phyloP scores from a whole-genome alignment of 2,888 invertebrate genomes.

The Rosalia funebris region DNA sequence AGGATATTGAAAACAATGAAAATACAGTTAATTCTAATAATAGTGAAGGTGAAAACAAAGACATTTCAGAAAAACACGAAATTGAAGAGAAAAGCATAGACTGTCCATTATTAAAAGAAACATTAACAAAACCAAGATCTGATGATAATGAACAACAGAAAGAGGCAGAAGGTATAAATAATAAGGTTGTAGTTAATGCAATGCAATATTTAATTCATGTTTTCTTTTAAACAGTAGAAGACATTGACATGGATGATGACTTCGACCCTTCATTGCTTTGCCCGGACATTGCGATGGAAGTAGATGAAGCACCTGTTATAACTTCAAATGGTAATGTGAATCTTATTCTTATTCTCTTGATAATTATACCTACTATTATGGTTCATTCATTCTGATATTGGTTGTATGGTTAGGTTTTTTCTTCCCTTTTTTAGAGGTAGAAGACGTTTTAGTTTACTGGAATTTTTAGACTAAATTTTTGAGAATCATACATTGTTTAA shows the following conservation, averaged over 20 bases:
- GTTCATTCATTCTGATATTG: no score
- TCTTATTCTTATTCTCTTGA: no score
- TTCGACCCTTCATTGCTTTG: slow-evolving; percentile 57
- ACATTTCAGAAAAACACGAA: background rate
- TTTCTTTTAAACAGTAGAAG: slow-evolving; percentile 16
- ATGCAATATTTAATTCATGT: no score
- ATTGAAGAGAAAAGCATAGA: background rate
- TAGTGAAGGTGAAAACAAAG: slow-evolving; percentile 8
- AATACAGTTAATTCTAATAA: slow-evolving; percentile 8
- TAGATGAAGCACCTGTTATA: slow-evolving; percentile 55
- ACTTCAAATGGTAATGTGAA: no score
- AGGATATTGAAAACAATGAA: background rate
- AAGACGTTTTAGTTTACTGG: no score
- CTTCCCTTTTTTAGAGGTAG: no score
- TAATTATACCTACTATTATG: no score
- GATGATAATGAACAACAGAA: slow-evolving; percentile 16
- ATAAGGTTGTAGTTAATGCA: no score
- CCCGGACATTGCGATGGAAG: slow-evolving; percentile 61
- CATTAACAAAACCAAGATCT: slow-evolving; percentile 23
- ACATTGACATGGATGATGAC: slow-evolving; percentile 39
- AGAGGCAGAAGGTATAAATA: slow-evolving; percentile 24
- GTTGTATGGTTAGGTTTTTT: no score
- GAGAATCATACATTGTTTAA: no score
- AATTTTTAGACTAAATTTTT: no score
- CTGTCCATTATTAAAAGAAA: slow-evolving; percentile 35